These are phyloP conservation scores for Sceloporus undulatus DNA, from an alignment of 2,113 vertebrate species.

Conservation along the genomic window DNA sequence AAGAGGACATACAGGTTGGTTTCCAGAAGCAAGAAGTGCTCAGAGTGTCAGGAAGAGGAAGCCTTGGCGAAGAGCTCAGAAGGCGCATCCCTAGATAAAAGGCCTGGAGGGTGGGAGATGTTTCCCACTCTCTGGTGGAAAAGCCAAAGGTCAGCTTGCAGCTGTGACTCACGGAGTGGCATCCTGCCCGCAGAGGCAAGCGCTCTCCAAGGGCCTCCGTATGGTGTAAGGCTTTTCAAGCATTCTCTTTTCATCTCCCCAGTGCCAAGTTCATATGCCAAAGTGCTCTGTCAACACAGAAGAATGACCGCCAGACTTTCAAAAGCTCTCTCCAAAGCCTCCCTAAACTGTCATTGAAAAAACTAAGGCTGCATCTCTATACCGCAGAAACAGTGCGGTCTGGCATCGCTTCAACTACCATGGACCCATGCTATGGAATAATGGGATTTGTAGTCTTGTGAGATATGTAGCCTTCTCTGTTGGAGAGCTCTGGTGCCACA, in stretches of 20 bases:
- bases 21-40: neutral
- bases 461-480: too few species aligned
- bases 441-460: too few species aligned
- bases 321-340: neutral
- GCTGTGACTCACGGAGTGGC: constrained; percentile 3
- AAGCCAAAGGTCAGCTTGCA: neutral
- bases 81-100: neutral
- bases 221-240: constrained; percentile 31
- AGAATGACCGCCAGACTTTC: constrained; percentile 70
- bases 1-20: neutral
- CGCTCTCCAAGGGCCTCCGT: constrained; percentile 46
- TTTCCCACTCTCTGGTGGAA: neutral
- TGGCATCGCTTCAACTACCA: too few species aligned
- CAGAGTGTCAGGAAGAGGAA: neutral
- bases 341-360: neutral
- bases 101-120: too few species aligned
- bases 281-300: constrained; percentile 73
- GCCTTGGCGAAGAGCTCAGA: neutral
- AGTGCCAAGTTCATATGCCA: constrained; percentile 73
- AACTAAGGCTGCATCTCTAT: neutral
- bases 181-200: neutral
- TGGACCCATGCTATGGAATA: too few species aligned
- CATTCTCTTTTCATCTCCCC: constrained; percentile 24
- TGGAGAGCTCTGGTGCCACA: too few species aligned
- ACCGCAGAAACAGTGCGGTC: too few species aligned